Percentiles rank a stretch among this genome's conserved stretches.
phyloP scores from a whole-genome alignment of 2,113 vertebrate genomes.

The Pomatorhinus ruficollis region DNA sequence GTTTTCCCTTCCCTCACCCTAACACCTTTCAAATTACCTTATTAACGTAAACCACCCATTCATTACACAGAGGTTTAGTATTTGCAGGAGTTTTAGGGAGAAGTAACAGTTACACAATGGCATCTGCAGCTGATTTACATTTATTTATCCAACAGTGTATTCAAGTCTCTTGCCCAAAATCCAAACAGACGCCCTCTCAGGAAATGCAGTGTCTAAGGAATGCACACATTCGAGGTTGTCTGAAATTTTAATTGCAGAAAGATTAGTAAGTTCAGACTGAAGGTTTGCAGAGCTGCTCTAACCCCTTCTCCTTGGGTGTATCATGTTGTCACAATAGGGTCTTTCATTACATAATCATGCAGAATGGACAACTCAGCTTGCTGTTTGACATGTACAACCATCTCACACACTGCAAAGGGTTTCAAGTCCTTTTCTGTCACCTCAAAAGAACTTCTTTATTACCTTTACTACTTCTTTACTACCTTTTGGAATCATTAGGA shows the following conservation, averaged over 20 bases:
- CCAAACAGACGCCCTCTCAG: background rate
- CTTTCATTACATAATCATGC: background rate
- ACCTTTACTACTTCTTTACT: background rate
- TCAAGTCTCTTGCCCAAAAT: constrained; percentile 17
- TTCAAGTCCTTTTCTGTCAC: background rate
- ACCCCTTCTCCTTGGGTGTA: background rate
- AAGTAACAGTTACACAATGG: constrained; percentile 1
- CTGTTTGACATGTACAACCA: background rate
- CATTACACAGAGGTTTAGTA: background rate
- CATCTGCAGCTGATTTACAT: constrained; percentile 16
- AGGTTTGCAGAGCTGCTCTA: background rate
- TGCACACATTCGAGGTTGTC: background rate
- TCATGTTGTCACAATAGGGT: background rate
- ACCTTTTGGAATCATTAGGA: background rate
- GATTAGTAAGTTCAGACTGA: background rate
- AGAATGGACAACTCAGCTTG: background rate
- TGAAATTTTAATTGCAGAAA: constrained; percentile 50
- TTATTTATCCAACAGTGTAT: constrained; percentile 39
- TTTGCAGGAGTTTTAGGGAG: background rate
- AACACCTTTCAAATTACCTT: constrained; percentile 45
- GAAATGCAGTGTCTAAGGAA: background rate
- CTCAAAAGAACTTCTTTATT: background rate
- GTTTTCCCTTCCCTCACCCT: constrained; percentile 50
- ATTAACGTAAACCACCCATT: background rate
- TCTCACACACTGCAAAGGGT: background rate